Evolutionary conservation across 2,888 invertebrate species (phyloP).

Genomic region (Brenthis hecate): DNA sequence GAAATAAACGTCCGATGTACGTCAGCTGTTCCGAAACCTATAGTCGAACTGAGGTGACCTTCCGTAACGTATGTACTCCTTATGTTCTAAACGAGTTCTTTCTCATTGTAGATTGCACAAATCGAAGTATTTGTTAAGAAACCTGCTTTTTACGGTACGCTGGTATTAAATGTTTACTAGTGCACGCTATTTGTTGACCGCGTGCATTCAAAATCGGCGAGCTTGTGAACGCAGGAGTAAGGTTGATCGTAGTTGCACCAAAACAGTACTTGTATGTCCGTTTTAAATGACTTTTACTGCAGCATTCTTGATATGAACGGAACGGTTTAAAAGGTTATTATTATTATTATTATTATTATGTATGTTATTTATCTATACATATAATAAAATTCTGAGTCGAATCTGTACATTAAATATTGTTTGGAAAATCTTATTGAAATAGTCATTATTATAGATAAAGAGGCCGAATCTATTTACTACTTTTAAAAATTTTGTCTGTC

Average conservation of each 20-base stretch:
- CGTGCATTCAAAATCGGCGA: conserved; percentile 43
- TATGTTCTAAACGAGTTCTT: conserved; percentile 72
- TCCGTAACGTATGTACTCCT: conserved; percentile 52
- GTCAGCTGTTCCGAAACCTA: conserved; percentile 48
- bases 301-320: conserved; percentile 9
- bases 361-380: no score
- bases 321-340: conserved; percentile 7
- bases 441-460: no score
- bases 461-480: no score
- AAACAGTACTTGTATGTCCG: conserved; percentile 31
- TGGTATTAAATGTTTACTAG: conserved; percentile 59
- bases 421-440: no score
- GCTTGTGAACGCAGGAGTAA: conserved; percentile 41
- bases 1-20: conserved; percentile 26
- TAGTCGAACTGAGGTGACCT: conserved; percentile 61
- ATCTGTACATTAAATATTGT: no score
- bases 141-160: conserved; percentile 73
- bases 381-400: no score
- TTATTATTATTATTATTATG: background rate
- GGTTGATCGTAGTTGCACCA: conserved; percentile 32
- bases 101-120: conserved; percentile 76
- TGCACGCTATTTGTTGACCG: conserved; percentile 45
- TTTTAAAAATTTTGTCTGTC: no score
- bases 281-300: conserved; percentile 35
- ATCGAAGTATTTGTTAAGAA: conserved; percentile 72